These are phyloP conservation scores for Iphiclides podalirius DNA, from an alignment of 2,888 invertebrate species.

Conservation along the genomic window DNA sequence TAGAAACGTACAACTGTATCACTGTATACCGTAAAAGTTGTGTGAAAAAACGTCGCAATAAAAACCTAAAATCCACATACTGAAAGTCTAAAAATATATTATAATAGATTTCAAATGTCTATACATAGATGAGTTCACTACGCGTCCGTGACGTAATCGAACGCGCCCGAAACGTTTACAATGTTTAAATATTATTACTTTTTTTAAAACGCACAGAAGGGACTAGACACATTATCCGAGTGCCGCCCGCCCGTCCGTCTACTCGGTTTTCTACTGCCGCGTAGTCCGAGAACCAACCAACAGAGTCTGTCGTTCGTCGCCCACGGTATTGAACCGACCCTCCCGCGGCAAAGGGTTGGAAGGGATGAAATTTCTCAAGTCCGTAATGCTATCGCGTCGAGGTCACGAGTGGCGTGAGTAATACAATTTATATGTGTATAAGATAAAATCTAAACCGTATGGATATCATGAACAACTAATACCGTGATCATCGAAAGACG, in stretches of 20 bases:
- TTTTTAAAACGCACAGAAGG: conserved; percentile 42
- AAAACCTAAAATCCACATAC: conserved; percentile 76
- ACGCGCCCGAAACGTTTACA: conserved; percentile 57
- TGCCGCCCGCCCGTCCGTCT: conserved; percentile 30
- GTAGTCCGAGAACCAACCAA: conserved; percentile 7
- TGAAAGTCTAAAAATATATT: conserved; percentile 79
- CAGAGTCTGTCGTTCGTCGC: background rate
- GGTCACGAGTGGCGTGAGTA: background rate
- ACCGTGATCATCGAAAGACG: conserved; percentile 9
- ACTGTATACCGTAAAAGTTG: conserved; percentile 66
- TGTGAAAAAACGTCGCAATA: conserved; percentile 71
- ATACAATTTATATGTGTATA: background rate
- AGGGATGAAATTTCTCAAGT: conserved; percentile 9
- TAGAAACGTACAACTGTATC: conserved; percentile 67
- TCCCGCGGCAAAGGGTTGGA: no score
- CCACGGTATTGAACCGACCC: no score
- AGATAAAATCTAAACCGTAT: conserved; percentile 8
- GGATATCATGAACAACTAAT: background rate
- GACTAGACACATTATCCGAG: conserved; percentile 51
- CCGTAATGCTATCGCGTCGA: background rate
- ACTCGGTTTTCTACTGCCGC: conserved; percentile 25
- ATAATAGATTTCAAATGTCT: conserved; percentile 78
- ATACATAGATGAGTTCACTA: conserved; percentile 76
- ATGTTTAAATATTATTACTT: conserved; percentile 51
- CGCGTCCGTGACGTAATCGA: conserved; percentile 60